Evolutionary conservation across 2,888 invertebrate genomes (phyloP).

Genomic region (Ceramica pisi): DNA sequence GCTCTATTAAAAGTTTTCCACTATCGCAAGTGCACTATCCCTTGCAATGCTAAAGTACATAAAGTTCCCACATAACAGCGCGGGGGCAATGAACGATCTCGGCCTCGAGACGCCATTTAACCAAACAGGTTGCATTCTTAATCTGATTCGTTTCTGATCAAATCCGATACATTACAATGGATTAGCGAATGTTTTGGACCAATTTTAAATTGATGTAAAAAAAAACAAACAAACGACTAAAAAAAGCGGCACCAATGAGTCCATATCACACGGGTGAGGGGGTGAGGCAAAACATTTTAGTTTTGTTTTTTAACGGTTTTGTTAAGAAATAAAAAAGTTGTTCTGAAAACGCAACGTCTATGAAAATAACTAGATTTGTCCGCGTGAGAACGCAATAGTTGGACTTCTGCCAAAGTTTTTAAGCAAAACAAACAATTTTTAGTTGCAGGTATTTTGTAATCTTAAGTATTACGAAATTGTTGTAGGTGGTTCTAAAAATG

Average conservation of each 20-base stretch:
- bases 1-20: conserved; percentile 77
- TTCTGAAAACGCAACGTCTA: conserved; percentile 47
- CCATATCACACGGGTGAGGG: not conserved
- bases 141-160: conserved; percentile 66
- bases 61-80: conserved; percentile 73
- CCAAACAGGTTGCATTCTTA: conserved; percentile 74
- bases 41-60: conserved; percentile 70
- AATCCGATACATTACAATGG: conserved; percentile 47
- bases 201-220: not conserved
- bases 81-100: conserved; percentile 81
- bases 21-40: conserved; percentile 72
- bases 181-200: conserved; percentile 51
- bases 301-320: not conserved
- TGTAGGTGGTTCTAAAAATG: not conserved
- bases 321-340: conserved; percentile 24
- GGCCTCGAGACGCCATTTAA: conserved; percentile 79
- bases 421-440: conserved; percentile 48
- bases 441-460: conserved; percentile 31
- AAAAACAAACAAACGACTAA: not conserved
- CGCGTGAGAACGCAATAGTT: conserved; percentile 61
- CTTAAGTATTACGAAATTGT: conserved; percentile 11
- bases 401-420: conserved; percentile 71
- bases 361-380: conserved; percentile 68
- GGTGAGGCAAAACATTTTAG: not conserved
- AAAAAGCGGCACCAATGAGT: not conserved